Percentiles rank a stretch among this genome's conserved stretches.
Conservation (phyloP, 2,113 vertebrate genomes). For the Brachypodius melanocephalos region DNA sequence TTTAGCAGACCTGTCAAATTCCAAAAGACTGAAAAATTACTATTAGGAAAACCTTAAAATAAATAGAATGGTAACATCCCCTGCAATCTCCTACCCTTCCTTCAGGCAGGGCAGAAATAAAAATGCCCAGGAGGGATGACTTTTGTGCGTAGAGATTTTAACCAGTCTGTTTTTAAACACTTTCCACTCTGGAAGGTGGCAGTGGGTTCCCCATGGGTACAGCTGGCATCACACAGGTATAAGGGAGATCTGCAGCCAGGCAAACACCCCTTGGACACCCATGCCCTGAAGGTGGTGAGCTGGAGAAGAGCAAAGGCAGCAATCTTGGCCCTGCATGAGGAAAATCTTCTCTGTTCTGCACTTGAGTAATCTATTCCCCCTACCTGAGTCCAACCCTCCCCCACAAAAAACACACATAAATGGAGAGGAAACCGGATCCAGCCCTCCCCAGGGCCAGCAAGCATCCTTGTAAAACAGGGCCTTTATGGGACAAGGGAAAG, state of each 20-base stretch:
- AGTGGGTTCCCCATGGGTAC: not conserved
- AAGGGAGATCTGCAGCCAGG: not conserved
- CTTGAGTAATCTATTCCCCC: not conserved
- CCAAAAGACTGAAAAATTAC: not conserved
- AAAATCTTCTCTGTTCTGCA: not conserved
- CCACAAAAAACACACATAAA: not conserved
- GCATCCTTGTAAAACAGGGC: conserved; percentile 33
- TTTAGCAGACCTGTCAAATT: not conserved
- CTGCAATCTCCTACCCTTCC: not conserved
- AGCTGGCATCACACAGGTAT: accelerated
- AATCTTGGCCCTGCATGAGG: not conserved
- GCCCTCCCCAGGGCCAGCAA: not conserved
- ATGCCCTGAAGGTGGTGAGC: not conserved
- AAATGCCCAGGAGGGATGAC: not conserved
- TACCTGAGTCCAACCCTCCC: not conserved
- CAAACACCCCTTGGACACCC: not conserved
- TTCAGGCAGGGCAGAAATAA: not conserved
- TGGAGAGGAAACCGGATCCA: conserved; percentile 13
- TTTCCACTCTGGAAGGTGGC: not conserved
- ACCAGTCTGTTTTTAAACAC: not conserved
- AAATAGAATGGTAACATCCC: not conserved
- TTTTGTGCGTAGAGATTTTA: not conserved
- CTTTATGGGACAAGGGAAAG: conserved; percentile 12
- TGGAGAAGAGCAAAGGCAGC: not conserved
- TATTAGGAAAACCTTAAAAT: not conserved